phyloP scores from a whole-genome alignment of 2,888 invertebrate genomes.

The Busseola fusca region DNA sequence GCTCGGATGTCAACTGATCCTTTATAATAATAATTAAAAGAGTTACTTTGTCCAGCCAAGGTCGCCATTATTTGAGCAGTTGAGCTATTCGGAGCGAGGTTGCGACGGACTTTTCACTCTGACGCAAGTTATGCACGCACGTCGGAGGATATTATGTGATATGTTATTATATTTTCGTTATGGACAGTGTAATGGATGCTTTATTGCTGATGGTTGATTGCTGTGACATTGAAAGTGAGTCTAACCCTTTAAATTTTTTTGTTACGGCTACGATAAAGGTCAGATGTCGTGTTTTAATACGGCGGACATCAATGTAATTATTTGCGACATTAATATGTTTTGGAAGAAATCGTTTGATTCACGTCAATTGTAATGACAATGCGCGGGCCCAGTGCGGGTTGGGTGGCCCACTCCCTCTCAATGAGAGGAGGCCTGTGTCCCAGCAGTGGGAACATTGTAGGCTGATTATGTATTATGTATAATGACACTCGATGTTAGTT shows the following conservation, averaged over 20 bases:
- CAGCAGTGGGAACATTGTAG: too few species aligned
- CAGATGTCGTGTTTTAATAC: slow-evolving; percentile 26
- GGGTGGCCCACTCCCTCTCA: too few species aligned
- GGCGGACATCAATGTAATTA: neutral
- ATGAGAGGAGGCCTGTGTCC: too few species aligned
- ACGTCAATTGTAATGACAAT: neutral
- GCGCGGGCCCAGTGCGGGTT: too few species aligned
- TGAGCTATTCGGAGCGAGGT: slow-evolving; percentile 85
- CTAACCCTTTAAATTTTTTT: slow-evolving; percentile 57
- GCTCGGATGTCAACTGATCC: slow-evolving; percentile 82
- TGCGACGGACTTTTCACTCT: slow-evolving; percentile 75
- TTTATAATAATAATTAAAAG: slow-evolving; percentile 84
- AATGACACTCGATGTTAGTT: neutral
- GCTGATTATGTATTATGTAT: too few species aligned
- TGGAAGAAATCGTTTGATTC: neutral
- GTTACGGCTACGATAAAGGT: slow-evolving; percentile 43
- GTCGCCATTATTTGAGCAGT: slow-evolving; percentile 77
- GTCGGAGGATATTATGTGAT: slow-evolving; percentile 65
- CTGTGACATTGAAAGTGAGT: slow-evolving; percentile 56
- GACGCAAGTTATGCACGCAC: slow-evolving; percentile 75
- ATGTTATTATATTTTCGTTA: slow-evolving; percentile 85
- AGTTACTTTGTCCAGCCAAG: slow-evolving; percentile 80
- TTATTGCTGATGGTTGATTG: slow-evolving; percentile 61
- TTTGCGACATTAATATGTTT: neutral
- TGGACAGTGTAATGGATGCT: slow-evolving; percentile 74